These are phyloP conservation scores for Phrynocephalus vlangalii DNA, from an alignment of 2,797 vertebrate genomes.

Conservation along the genomic window DNA sequence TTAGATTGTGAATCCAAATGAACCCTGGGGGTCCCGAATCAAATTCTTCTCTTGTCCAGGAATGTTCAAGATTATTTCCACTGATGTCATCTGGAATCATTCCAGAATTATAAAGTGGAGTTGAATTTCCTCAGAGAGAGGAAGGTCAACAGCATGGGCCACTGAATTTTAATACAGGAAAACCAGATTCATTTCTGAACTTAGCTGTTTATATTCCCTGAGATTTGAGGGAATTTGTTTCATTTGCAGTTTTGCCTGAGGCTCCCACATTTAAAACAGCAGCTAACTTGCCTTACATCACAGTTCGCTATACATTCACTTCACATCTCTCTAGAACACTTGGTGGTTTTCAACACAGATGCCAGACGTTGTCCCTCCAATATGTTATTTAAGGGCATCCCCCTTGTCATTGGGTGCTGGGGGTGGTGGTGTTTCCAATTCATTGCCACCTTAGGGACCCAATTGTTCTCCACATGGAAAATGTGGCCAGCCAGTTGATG, in stretches of 20 bases:
- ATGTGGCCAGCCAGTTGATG: too few relatives aligned
- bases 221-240: constrained; percentile 12
- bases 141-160: constrained; percentile 2
- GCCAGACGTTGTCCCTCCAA: too few relatives aligned
- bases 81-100: constrained; percentile 10
- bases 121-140: neutral
- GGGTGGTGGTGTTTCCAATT: too few relatives aligned
- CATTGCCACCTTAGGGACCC: too few relatives aligned
- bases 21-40: neutral
- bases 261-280: neutral
- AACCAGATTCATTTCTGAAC: constrained; percentile 15
- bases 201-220: constrained; percentile 12
- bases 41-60: neutral
- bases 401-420: too few relatives aligned
- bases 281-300: neutral
- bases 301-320: neutral
- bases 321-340: neutral
- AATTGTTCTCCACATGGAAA: too few relatives aligned
- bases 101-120: constrained; percentile 20
- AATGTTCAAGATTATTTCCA: constrained; percentile 24
- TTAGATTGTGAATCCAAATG: constrained; percentile 1
- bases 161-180: constrained; percentile 32
- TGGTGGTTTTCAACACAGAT: neutral
- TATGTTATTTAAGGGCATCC: neutral
- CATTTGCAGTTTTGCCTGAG: constrained; percentile 2